Evolutionary conservation across 2,888 invertebrate species (phyloP), one percentile per base, ranked within the genome.

Genomic region (Polydrusus pterygomalis): DNA sequence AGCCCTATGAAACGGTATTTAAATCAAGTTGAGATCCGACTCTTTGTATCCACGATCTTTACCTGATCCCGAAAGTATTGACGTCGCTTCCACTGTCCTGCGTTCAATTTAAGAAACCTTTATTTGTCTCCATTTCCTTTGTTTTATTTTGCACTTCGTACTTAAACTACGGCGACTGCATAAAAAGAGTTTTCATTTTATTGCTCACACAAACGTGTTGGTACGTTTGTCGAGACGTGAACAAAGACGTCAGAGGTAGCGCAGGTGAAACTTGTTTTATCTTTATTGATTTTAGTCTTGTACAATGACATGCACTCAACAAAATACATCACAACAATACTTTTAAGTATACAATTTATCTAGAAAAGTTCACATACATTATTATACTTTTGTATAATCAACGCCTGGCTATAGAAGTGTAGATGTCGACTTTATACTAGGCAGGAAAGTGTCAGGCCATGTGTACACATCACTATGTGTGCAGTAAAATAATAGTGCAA

Each of bases 101-200:
- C 54, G 54, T 54, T 54, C 25, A 54, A 54, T 30, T 54, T 65
- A 34, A 43, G 65, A 45, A 56, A 67, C 67, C 73, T 73, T 73
- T 73, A 73, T 73, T 73, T 73, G 72, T 72, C 72, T 64, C 72
- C 65, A 56, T 63, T 72, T 72, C 72, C 65, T 56, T 56, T 72
- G 72, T 58, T 72, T 72, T 72, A 72, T 72, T 72, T 72, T 72
- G 65, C 54, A 54, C 54, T 54, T 54, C 25, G 25, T n/a, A 54
- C 25, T 54, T 54, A 54, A 54, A 25, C 54, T 54, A 54, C 54
- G 54, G 25, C 54, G 54, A 54, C 54, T 54, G 54, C 25, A 54
- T 54, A 54, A 54, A 51, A 54, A 54, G 54, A 30, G 25, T 25
- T 54, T 54, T 54, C 54, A 13, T 30, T 30, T 54, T 54, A 54